phyloP scores from a whole-genome alignment of 2,113 vertebrate genomes.

The Sylvia atricapilla region DNA sequence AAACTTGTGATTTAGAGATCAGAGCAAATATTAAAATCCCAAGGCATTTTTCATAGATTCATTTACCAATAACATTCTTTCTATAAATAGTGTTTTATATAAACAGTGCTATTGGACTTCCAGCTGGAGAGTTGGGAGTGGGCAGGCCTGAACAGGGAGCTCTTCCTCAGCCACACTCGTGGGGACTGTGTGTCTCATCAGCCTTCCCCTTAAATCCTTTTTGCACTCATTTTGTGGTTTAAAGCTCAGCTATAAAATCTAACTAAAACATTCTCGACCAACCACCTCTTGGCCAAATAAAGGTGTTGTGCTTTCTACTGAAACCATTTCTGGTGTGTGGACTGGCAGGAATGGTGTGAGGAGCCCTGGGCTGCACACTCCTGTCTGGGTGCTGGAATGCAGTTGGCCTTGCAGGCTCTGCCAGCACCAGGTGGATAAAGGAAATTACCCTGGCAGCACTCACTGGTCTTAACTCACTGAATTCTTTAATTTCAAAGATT shows the following conservation, averaged over 20 bases:
- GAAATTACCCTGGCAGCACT: neutral
- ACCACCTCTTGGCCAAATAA: neutral
- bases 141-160: neutral
- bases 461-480: neutral
- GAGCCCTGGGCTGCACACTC: neutral
- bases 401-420: neutral
- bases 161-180: neutral
- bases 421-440: neutral
- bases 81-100: neutral
- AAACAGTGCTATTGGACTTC: neutral
- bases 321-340: neutral
- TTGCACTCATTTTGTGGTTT: neutral
- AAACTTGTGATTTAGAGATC: neutral
- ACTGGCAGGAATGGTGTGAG: neutral
- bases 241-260: neutral
- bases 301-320: neutral
- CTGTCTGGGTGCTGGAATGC: neutral
- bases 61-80: neutral
- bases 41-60: constrained; percentile 11
- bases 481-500: neutral
- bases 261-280: neutral
- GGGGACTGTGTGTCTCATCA: neutral
- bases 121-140: neutral
- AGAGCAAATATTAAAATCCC: constrained; percentile 3
- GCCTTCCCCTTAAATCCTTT: neutral